Conservation (phyloP, 2,113 vertebrate genomes). For the Podiceps cristatus region DNA sequence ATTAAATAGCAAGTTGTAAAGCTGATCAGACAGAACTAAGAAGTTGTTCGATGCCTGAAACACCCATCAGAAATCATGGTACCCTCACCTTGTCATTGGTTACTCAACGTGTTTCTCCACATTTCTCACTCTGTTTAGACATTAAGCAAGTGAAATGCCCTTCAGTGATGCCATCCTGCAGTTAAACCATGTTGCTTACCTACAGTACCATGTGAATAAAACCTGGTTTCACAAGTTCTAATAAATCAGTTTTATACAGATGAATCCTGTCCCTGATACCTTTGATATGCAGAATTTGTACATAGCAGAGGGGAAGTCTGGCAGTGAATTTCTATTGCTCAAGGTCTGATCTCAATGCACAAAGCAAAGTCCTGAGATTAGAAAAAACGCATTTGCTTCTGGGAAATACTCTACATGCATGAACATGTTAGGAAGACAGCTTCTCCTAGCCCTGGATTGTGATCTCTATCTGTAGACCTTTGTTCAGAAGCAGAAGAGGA, state of each 20-base stretch:
- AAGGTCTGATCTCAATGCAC: slow-evolving; percentile 6
- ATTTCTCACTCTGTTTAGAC: background rate
- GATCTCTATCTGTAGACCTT: slow-evolving; percentile 23
- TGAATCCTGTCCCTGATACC: background rate
- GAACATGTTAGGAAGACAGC: background rate
- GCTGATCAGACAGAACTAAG: background rate
- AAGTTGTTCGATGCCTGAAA: background rate
- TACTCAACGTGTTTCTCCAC: background rate
- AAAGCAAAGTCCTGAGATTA: slow-evolving; percentile 38
- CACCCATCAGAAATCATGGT: background rate
- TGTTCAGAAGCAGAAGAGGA: slow-evolving; percentile 15
- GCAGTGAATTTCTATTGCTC: slow-evolving; percentile 31
- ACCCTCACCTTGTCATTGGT: background rate
- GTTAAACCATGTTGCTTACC: background rate
- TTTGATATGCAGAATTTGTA: slow-evolving; percentile 46
- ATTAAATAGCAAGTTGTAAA: background rate
- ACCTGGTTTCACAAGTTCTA: background rate
- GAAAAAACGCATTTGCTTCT: slow-evolving; percentile 36
- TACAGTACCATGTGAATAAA: background rate
- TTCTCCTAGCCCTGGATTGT: background rate
- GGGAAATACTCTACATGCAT: slow-evolving; percentile 39
- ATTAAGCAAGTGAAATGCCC: background rate
- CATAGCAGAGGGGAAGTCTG: slow-evolving; percentile 21
- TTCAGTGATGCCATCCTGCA: background rate
- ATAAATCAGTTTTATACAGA: background rate